phyloP scores from a whole-genome alignment of 2,888 invertebrate species.

The Axea sp. region DNA sequence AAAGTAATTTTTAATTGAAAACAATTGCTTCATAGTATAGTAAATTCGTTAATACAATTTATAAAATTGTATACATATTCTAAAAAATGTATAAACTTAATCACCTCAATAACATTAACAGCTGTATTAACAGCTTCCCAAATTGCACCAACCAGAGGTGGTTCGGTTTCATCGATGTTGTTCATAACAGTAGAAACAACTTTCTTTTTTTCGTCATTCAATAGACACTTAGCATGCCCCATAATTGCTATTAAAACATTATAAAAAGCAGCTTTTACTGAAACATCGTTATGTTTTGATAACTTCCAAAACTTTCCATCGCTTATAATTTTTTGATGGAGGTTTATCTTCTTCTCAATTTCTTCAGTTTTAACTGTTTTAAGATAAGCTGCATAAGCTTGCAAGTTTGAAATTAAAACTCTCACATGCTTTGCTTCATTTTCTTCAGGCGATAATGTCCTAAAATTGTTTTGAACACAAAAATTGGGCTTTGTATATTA shows the following conservation, averaged over 20 bases:
- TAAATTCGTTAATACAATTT: too few relatives aligned
- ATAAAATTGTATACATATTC: too few relatives aligned
- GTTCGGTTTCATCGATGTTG: constrained; percentile 86
- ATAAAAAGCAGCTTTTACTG: constrained; percentile 85
- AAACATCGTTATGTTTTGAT: constrained; percentile 81
- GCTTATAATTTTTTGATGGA: constrained; percentile 81
- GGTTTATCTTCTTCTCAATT: constrained; percentile 80
- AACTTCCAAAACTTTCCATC: constrained; percentile 87
- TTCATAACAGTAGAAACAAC: constrained; percentile 82
- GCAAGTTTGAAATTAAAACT: constrained; percentile 84
- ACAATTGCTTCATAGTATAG: too few relatives aligned
- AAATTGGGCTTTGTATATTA: constrained; percentile 60
- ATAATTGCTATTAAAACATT: constrained; percentile 83
- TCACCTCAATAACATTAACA: constrained; percentile 81
- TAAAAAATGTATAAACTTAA: too few relatives aligned
- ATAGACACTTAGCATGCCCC: constrained; percentile 81
- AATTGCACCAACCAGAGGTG: constrained; percentile 83
- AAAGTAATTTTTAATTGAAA: too few relatives aligned
- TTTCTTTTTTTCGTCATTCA: constrained; percentile 81
- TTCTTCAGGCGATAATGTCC: constrained; percentile 83
- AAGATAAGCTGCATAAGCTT: constrained; percentile 84
- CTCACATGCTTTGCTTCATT: constrained; percentile 86
- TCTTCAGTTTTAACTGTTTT: constrained; percentile 81
- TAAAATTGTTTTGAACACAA: constrained; percentile 70
- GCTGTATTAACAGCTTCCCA: constrained; percentile 88